phyloP scores from a whole-genome alignment of 2,888 invertebrate species.

The Drosophila pegasa region DNA sequence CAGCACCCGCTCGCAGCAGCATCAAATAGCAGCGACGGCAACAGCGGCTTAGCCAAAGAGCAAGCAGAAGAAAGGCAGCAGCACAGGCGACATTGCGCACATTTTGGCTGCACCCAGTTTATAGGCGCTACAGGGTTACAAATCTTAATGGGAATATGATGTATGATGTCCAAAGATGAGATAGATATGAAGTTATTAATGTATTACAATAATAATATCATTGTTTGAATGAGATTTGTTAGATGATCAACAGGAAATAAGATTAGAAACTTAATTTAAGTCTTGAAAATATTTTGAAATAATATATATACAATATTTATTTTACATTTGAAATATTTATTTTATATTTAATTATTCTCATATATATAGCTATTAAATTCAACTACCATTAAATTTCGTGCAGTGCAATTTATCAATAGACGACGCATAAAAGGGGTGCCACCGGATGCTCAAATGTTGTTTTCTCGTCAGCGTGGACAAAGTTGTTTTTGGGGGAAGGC shows the following conservation, averaged over 20 bases:
- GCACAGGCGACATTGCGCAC: constrained; percentile 58
- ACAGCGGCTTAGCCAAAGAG: constrained; percentile 64
- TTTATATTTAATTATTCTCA: neutral
- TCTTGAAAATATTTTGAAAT: too few relatives aligned
- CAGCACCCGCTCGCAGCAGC: constrained; percentile 36
- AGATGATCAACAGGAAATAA: too few relatives aligned
- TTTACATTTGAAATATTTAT: neutral
- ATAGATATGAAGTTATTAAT: neutral
- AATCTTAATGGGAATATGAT: constrained; percentile 7
- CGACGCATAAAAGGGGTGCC: constrained; percentile 59
- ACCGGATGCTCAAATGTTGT: constrained; percentile 58
- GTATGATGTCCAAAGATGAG: neutral
- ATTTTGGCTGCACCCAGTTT: constrained; percentile 50
- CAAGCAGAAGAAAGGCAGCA: constrained; percentile 60
- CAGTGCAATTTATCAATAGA: constrained; percentile 77
- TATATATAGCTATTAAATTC: neutral
- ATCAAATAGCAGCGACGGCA: constrained; percentile 49
- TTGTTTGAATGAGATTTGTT: neutral
- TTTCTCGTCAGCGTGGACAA: constrained; percentile 63
- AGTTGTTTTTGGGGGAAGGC: constrained; percentile 51
- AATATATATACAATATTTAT: too few relatives aligned
- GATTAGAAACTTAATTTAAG: too few relatives aligned
- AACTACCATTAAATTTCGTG: constrained; percentile 4
- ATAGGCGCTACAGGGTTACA: constrained; percentile 22
- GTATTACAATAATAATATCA: neutral